Evolutionary conservation across 2,113 vertebrate genomes (phyloP).

Genomic region (Phoxinus phoxinus): DNA sequence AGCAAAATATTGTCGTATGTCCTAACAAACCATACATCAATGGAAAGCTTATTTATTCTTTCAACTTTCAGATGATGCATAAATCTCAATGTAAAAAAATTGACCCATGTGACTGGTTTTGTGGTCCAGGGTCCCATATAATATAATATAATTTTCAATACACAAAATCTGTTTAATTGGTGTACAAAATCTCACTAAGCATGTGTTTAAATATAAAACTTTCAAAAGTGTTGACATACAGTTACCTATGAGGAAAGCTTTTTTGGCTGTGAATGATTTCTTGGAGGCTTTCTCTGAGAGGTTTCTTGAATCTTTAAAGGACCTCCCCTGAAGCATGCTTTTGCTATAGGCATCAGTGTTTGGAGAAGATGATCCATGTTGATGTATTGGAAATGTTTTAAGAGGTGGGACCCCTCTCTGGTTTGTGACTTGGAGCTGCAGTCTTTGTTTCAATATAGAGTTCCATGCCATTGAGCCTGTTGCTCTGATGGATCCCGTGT

Average conservation of each 20-base stretch:
- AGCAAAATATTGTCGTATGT: too few relatives aligned
- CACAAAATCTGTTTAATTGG: neutral
- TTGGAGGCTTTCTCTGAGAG: neutral
- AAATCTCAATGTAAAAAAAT: too few relatives aligned
- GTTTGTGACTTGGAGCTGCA: slow-evolving; percentile 35
- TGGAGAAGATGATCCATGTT: slow-evolving; percentile 35
- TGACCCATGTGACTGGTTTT: too few relatives aligned
- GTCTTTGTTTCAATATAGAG: slow-evolving; percentile 12
- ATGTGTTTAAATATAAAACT: neutral
- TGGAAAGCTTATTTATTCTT: too few relatives aligned
- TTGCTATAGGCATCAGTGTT: slow-evolving; percentile 22
- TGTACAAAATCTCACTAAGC: neutral
- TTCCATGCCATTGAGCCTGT: slow-evolving; percentile 26
- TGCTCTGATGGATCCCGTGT: slow-evolving; percentile 1
- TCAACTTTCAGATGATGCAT: too few relatives aligned
- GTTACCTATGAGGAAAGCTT: slow-evolving; percentile 37
- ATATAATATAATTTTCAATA: neutral
- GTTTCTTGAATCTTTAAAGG: neutral
- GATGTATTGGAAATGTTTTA: slow-evolving; percentile 10
- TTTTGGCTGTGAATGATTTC: neutral
- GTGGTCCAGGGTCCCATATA: too few relatives aligned
- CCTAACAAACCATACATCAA: too few relatives aligned
- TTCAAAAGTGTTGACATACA: neutral
- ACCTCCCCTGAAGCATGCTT: slow-evolving; percentile 25
- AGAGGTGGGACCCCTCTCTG: slow-evolving; percentile 6